phyloP scores from a whole-genome alignment of 2,888 invertebrate species.

The Dendrolimus pini region DNA sequence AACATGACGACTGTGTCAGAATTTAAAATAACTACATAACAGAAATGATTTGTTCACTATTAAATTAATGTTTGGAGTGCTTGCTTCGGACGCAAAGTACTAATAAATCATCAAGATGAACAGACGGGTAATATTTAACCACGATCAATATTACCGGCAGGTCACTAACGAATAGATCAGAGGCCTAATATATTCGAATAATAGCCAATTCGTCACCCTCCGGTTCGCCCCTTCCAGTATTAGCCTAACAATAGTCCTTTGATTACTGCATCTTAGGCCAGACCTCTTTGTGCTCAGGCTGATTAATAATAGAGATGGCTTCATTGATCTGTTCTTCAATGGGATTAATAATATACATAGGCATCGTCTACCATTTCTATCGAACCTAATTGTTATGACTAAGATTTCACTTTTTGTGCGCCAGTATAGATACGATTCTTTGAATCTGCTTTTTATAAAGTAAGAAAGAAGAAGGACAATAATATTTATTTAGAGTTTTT shows the following conservation, averaged over 20 bases:
- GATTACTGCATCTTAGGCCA: not conserved
- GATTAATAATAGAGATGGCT: not conserved
- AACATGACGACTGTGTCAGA: no score
- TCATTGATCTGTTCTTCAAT: not conserved
- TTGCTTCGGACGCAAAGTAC: conserved; percentile 1
- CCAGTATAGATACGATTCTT: no score
- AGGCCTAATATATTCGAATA: not conserved
- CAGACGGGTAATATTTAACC: no score
- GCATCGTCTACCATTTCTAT: not conserved
- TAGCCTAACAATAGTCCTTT: not conserved
- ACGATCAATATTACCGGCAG: not conserved
- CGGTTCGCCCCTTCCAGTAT: not conserved
- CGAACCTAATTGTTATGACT: no score
- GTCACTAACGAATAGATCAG: not conserved
- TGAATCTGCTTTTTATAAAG: no score
- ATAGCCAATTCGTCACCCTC: conserved; percentile 3
- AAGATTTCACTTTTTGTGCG: no score
- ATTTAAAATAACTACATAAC: no score
- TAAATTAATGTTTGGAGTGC: no score
- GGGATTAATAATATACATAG: conserved; percentile 3
- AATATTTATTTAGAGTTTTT: no score
- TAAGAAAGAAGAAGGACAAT: no score
- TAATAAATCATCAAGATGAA: no score
- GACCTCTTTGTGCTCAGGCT: not conserved
- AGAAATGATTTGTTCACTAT: no score